Evolutionary conservation across 2,888 invertebrate species (phyloP).

Genomic region (Euclidia mi): DNA sequence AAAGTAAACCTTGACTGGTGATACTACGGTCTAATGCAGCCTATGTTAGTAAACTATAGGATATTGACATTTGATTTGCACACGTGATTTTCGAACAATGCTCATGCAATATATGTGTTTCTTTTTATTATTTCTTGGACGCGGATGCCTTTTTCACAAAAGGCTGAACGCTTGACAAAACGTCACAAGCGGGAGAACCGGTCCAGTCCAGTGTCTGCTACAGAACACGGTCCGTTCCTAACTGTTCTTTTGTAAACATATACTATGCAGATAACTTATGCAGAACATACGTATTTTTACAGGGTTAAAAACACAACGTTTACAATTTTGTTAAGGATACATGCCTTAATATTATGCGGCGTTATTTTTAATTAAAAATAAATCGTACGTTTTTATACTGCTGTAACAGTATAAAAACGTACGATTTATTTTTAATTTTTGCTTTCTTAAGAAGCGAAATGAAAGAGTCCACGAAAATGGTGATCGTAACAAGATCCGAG

Average conservation of each 20-base stretch:
- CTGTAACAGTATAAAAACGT: conserved; percentile 3
- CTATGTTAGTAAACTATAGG: conserved; percentile 1
- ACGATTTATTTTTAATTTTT: conserved; percentile 23
- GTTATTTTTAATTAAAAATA: no score
- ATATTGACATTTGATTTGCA: background rate
- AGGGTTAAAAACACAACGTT: background rate
- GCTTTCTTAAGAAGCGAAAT: conserved; percentile 28
- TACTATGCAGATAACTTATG: background rate
- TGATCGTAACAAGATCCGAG: conserved; percentile 83
- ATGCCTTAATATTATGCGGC: background rate
- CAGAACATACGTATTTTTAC: background rate
- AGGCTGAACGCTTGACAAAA: conserved; percentile 31
- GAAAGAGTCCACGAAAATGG: conserved; percentile 74
- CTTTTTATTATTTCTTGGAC: no score
- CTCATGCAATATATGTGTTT: background rate
- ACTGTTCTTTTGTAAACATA: conserved; percentile 36
- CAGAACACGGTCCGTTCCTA: conserved; percentile 31
- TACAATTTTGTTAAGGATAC: no score
- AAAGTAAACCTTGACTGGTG: conserved; percentile 55
- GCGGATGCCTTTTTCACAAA: conserved; percentile 22
- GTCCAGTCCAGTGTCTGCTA: conserved; percentile 39
- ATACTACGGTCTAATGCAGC: background rate
- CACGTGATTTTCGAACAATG: background rate
- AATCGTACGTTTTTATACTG: no score
- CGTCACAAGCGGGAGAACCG: conserved; percentile 30